Evolutionary conservation across 1,140 invertebrate genomes (phyloP), one percentile per base, ranked within the genome.

Genomic region (Rhagoletis zephyria): DNA sequence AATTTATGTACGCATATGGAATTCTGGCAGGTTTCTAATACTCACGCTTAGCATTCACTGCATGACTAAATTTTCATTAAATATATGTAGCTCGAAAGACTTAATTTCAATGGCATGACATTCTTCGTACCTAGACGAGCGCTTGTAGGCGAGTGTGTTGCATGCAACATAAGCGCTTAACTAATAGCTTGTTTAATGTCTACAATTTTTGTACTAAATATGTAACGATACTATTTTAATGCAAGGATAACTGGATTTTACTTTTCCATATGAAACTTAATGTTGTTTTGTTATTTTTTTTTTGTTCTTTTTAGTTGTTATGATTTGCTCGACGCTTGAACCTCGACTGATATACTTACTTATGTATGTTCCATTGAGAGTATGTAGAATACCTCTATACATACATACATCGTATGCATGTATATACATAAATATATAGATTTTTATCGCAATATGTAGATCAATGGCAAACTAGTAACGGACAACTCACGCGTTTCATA

Each of bases 381-480:
- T 56, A 81, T 19, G 3, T 30, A 14, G 30, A 30, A 30, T 30
- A 30, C 30, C 30, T 30, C 30, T 19, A 30, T 12, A 67, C n/a
- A 59, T 12, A 81, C 16, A 81, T 51, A 56, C 3, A 81, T n/a
- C 16, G 14, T 63, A 63, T 63, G 14, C 4, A 10, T 56, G 48
- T 81, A 56, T 42, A 19, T 81, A 81, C 14, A 16, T 56, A 81
- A 7, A 30, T 14, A 56, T 59, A 7, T 30, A 81, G 74, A 51
- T 51, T 81, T 56, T 81, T 30, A n/a, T n/a, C 74, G 74, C 16
- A n/a, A 56, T 56, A 81, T 56, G 74, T 81, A 74, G 67, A 74
- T 74, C 67, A 74, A 74, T 74, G 67, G 67, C 67, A 74, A 74
- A 74, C 67, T 16, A 4, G 67, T 74, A 74, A 74, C 42, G 67